Percentiles rank a stretch among this genome's conserved stretches.
Evolutionary conservation across 2,797 vertebrate species (phyloP).

Genomic region (Pelodytes ibericus): DNA sequence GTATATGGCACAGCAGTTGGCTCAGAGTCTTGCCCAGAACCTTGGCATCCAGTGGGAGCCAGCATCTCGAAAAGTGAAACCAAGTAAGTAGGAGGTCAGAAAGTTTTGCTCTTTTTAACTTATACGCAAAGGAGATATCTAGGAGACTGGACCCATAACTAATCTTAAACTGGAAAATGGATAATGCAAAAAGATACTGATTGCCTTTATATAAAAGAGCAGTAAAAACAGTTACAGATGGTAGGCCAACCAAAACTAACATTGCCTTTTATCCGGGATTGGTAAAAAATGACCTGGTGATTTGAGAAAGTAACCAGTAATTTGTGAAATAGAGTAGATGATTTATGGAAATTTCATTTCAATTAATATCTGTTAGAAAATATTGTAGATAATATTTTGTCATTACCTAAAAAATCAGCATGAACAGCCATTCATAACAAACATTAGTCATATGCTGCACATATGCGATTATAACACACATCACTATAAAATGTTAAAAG

Average conservation of each 20-base stretch:
- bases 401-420: too few relatives aligned
- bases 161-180: too few relatives aligned
- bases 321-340: not conserved
- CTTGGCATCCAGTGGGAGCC: constrained; percentile 97
- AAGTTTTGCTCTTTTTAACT: too few relatives aligned
- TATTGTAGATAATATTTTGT: too few relatives aligned
- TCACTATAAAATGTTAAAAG: too few relatives aligned
- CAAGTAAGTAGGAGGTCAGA: constrained; percentile 77
- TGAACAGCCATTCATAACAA: too few relatives aligned
- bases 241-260: not conserved
- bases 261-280: not conserved
- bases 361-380: not conserved
- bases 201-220: not conserved
- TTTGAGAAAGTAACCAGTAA: not conserved
- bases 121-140: not conserved
- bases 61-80: constrained; percentile 76
- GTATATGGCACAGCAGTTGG: constrained; percentile 85
- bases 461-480: too few relatives aligned
- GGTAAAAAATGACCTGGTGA: too few relatives aligned
- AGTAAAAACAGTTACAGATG: not conserved
- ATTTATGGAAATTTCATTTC: not conserved
- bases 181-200: not conserved
- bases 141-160: too few relatives aligned
- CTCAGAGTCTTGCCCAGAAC: constrained; percentile 95
- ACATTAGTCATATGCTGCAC: too few relatives aligned